These are phyloP conservation scores for Mus musculus DNA, from an alignment of 2,113 vertebrate genomes.

Conservation along the genomic window GRCm39 chr14:76317501-76318000, in stretches of 20 bases:
- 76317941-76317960: background rate
- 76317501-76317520: background rate
- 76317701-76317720: too few species aligned
- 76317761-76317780: background rate
- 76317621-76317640: rapidly evolving
- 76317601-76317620: rapidly evolving
- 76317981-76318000: background rate
- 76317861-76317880: background rate
- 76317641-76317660: too few species aligned
- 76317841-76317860: background rate
- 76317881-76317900: too few species aligned
- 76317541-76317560: background rate
- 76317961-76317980: background rate
- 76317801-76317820: background rate
- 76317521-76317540: background rate
- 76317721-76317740: too few species aligned
- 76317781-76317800: background rate
- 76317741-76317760: background rate
- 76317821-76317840: background rate
- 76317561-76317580: background rate
- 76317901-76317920: background rate
- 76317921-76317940: background rate
- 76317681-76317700: background rate
- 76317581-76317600: rapidly evolving
- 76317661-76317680: background rate